Percentiles rank a stretch among this genome's conserved stretches.
phyloP scores from a whole-genome alignment of 2,888 invertebrate genomes.

The Bruchidius siliquastri region DNA sequence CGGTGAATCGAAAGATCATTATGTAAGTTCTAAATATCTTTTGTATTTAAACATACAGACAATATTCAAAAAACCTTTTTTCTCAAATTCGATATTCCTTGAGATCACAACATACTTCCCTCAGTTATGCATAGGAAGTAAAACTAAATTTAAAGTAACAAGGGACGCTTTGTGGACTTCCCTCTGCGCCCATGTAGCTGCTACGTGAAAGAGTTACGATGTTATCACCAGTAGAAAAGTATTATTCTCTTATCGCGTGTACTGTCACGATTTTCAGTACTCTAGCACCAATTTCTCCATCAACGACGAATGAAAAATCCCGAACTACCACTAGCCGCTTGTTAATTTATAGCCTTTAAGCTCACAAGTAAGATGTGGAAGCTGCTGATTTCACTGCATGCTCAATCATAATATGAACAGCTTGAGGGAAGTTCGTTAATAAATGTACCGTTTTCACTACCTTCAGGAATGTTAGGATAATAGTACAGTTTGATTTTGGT shows the following conservation, averaged over 20 bases:
- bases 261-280: not conserved
- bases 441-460: too few relatives aligned
- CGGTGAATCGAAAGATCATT: too few relatives aligned
- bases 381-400: not conserved
- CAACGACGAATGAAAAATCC: not conserved
- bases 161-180: too few relatives aligned
- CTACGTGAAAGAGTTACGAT: not conserved
- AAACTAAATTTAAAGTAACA: too few relatives aligned
- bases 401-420: not conserved
- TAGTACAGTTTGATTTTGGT: too few relatives aligned
- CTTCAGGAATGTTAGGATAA: too few relatives aligned
- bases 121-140: too few relatives aligned
- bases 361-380: not conserved
- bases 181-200: not conserved
- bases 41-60: too few relatives aligned
- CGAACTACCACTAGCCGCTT: not conserved
- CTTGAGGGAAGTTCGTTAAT: not conserved
- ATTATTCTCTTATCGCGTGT: not conserved
- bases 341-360: not conserved
- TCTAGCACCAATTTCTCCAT: not conserved
- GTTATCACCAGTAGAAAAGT: not conserved
- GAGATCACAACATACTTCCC: too few relatives aligned
- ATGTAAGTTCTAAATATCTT: too few relatives aligned
- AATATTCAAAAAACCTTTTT: too few relatives aligned
- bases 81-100: too few relatives aligned